phyloP scores from a whole-genome alignment of 2,797 vertebrate genomes.

The Danio jaintianensis region DNA sequence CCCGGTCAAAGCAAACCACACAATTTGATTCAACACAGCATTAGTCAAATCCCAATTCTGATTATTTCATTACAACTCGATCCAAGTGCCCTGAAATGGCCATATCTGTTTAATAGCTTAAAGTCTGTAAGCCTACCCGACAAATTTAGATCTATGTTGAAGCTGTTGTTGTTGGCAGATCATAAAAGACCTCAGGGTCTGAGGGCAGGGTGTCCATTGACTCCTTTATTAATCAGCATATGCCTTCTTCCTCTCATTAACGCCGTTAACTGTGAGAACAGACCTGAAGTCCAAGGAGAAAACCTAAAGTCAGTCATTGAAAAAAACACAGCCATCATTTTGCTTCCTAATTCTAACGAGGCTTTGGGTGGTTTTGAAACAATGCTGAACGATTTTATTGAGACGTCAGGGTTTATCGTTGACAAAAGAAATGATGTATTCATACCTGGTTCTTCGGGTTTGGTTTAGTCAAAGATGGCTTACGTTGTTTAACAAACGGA shows the following conservation, averaged over 20 bases:
- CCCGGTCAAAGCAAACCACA: constrained; percentile 29
- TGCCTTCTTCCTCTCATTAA: constrained; percentile 54
- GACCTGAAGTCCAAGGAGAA: constrained; percentile 13
- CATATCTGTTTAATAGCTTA: constrained; percentile 44
- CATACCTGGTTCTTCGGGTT: neutral
- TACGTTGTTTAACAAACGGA: constrained; percentile 12
- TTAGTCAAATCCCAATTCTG: neutral
- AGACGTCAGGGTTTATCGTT: constrained; percentile 57
- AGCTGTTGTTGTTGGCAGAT: constrained; percentile 9
- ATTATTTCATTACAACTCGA: constrained; percentile 40
- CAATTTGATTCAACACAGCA: neutral
- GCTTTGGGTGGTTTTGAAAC: constrained; percentile 56
- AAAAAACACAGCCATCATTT: constrained; percentile 52
- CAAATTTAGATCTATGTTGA: constrained; percentile 33
- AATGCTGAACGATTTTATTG: constrained; percentile 56
- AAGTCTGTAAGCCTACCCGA: constrained; percentile 28
- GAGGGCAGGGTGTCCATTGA: constrained; percentile 36
- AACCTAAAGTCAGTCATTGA: constrained; percentile 45
- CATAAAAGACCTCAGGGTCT: constrained; percentile 25
- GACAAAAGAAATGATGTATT: constrained; percentile 53
- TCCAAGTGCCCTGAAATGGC: constrained; percentile 32
- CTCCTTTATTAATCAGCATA: constrained; percentile 48
- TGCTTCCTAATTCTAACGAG: constrained; percentile 52
- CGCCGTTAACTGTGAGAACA: constrained; percentile 19
- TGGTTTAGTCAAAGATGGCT: constrained; percentile 15